Percentiles rank a stretch among this genome's conserved stretches.
Evolutionary conservation across 2,113 vertebrate species (phyloP).

Genomic region (Bostrychus sinensis): DNA sequence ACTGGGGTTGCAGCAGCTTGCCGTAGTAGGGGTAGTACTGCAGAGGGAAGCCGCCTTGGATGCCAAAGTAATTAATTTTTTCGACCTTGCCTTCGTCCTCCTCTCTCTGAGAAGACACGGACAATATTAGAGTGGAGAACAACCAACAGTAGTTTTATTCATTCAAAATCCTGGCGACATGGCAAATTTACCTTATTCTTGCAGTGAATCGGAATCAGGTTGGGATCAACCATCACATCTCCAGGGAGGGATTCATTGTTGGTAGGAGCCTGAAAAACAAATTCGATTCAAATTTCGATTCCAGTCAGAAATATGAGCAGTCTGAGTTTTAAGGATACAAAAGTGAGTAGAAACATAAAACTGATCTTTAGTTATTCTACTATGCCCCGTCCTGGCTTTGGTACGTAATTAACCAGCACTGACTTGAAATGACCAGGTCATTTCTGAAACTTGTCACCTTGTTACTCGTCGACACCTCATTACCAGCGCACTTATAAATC

Average conservation of each 20-base stretch:
- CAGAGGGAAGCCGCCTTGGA: slow-evolving; percentile 86
- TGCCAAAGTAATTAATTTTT: slow-evolving; percentile 83
- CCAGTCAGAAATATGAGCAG: no score
- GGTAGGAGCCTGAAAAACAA: slow-evolving; percentile 77
- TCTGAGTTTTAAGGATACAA: no score
- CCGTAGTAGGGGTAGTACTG: slow-evolving; percentile 99
- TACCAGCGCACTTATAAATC: no score
- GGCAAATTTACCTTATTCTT: slow-evolving; percentile 82
- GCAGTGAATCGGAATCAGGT: slow-evolving; percentile 87
- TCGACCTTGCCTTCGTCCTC: slow-evolving; percentile 83
- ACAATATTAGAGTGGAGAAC: not conserved
- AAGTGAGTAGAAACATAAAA: no score
- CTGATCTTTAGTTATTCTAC: no score
- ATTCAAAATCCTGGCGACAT: not conserved
- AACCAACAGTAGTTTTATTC: not conserved
- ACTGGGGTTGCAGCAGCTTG: slow-evolving; percentile 87
- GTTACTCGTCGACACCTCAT: no score
- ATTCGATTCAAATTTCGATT: no score
- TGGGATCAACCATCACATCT: slow-evolving; percentile 23
- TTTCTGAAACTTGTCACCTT: no score
- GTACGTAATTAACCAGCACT: no score
- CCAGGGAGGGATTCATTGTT: slow-evolving; percentile 73
- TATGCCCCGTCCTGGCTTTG: no score
- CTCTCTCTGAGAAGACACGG: slow-evolving; percentile 74
- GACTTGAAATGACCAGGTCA: no score